phyloP scores from a whole-genome alignment of 2,797 vertebrate species.

The Microchirus variegatus region DNA sequence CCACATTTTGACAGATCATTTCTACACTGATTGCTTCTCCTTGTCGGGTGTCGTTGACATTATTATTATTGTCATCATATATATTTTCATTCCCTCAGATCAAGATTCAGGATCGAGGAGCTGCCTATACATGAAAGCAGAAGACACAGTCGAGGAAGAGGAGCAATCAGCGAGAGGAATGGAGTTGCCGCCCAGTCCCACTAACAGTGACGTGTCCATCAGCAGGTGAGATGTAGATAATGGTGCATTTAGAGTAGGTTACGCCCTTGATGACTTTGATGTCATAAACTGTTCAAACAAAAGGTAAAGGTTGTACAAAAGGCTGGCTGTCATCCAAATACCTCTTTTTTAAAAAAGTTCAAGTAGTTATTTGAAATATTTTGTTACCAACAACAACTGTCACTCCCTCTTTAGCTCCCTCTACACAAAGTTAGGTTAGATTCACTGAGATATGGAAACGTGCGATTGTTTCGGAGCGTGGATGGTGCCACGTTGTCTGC shows the following conservation, averaged over 20 bases:
- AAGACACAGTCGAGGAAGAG: slow-evolving; percentile 29
- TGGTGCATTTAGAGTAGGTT: background rate
- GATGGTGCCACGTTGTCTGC: too few species aligned
- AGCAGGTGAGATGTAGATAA: slow-evolving; percentile 75
- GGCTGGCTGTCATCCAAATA: too few species aligned
- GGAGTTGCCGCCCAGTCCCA: slow-evolving; percentile 65
- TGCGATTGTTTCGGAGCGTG: too few species aligned
- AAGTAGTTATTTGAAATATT: too few species aligned
- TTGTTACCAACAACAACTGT: too few species aligned
- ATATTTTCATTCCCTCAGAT: slow-evolving; percentile 27
- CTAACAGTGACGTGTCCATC: slow-evolving; percentile 74
- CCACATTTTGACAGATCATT: background rate
- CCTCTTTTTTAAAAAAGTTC: too few species aligned
- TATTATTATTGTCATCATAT: background rate
- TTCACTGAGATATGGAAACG: too few species aligned
- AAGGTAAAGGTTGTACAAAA: too few species aligned
- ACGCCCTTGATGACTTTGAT: background rate
- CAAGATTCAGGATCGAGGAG: slow-evolving; percentile 30
- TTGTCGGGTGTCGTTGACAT: slow-evolving; percentile 4
- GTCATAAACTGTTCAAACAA: too few species aligned
- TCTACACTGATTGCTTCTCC: slow-evolving; percentile 4
- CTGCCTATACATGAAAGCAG: slow-evolving; percentile 16
- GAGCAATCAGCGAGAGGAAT: slow-evolving; percentile 9
- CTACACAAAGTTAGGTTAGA: too few species aligned
- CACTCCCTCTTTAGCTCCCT: too few species aligned